Evolutionary conservation across 2,888 invertebrate genomes (phyloP).

Genomic region (Mechanitis messenoides): DNA sequence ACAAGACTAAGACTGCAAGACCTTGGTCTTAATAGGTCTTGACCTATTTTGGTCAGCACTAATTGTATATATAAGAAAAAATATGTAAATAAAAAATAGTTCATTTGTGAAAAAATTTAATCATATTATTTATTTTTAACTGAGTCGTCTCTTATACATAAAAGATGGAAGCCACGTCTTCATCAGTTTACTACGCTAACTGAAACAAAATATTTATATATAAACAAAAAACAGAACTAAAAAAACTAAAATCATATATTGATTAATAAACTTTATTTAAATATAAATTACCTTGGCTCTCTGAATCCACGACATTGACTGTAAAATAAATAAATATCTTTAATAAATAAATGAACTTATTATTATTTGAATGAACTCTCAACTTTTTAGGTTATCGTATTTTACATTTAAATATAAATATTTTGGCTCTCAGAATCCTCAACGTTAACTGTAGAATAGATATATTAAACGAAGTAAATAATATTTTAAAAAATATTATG

Average conservation of each 20-base stretch:
- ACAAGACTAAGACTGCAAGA: too few relatives aligned
- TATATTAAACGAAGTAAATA: neutral
- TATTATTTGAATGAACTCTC: neutral
- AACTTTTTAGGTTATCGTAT: neutral
- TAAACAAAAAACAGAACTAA: too few relatives aligned
- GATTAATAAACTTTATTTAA: neutral
- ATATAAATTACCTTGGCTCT: constrained; percentile 27
- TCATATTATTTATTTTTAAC: too few relatives aligned
- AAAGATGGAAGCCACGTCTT: neutral
- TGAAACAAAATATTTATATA: constrained; percentile 23
- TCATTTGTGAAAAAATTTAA: too few relatives aligned
- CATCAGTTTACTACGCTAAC: constrained; percentile 26
- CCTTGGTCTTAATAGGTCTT: too few relatives aligned
- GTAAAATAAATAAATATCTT: constrained; percentile 19
- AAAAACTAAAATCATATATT: neutral
- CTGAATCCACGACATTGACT: constrained; percentile 31
- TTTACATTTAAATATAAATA: constrained; percentile 24
- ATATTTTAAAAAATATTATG: too few relatives aligned
- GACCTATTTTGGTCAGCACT: too few relatives aligned
- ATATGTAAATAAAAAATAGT: too few relatives aligned
- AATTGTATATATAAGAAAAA: too few relatives aligned
- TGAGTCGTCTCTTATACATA: too few relatives aligned
- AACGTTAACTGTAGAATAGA: constrained; percentile 19
- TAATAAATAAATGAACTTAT: constrained; percentile 5
- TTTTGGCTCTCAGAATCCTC: constrained; percentile 36